A percentile compares a stretch with the other conserved stretches of the same genome.
Evolutionary conservation across 2,888 invertebrate genomes (phyloP).

Genomic region (Drosophila vallismaia): DNA sequence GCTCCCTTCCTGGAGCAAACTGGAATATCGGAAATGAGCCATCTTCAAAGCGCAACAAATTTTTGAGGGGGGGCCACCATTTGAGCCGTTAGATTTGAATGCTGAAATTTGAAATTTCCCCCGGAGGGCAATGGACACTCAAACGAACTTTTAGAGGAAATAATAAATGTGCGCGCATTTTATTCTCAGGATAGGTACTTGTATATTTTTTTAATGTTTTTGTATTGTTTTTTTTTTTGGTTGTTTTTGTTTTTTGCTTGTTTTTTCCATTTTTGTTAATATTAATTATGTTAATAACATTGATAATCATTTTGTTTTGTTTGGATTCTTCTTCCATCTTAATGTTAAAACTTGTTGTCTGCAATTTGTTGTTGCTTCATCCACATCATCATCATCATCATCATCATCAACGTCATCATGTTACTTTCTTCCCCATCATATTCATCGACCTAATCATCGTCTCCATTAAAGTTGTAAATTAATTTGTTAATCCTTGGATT

Average conservation of each 20-base stretch:
- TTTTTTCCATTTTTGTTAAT: constrained; percentile 76
- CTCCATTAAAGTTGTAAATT: constrained; percentile 52
- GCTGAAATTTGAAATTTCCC: constrained; percentile 10
- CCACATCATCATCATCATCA: constrained; percentile 44
- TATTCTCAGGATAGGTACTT: constrained; percentile 83
- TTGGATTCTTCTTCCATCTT: constrained; percentile 63
- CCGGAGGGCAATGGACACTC: constrained; percentile 12
- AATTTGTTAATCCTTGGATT: constrained; percentile 69
- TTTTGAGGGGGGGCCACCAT: not conserved
- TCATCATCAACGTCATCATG: constrained; percentile 18
- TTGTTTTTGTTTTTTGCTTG: constrained; percentile 58
- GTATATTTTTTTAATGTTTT: constrained; percentile 76
- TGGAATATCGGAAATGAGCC: not conserved
- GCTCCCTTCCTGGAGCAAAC: constrained; percentile 1
- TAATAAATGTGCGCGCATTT: constrained; percentile 81
- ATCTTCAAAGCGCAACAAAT: not conserved
- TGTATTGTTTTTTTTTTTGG: constrained; percentile 61
- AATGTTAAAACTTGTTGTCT: constrained; percentile 72
- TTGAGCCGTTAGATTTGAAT: not conserved
- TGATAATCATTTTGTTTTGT: constrained; percentile 79
- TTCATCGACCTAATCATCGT: constrained; percentile 24
- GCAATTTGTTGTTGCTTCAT: constrained; percentile 53
- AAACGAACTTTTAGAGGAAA: constrained; percentile 78
- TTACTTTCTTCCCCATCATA: constrained; percentile 33
- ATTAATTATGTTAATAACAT: constrained; percentile 83